These are phyloP conservation scores for Rhinoderma darwinii DNA, from an alignment of 2,113 vertebrate genomes.

Conservation along the genomic window DNA sequence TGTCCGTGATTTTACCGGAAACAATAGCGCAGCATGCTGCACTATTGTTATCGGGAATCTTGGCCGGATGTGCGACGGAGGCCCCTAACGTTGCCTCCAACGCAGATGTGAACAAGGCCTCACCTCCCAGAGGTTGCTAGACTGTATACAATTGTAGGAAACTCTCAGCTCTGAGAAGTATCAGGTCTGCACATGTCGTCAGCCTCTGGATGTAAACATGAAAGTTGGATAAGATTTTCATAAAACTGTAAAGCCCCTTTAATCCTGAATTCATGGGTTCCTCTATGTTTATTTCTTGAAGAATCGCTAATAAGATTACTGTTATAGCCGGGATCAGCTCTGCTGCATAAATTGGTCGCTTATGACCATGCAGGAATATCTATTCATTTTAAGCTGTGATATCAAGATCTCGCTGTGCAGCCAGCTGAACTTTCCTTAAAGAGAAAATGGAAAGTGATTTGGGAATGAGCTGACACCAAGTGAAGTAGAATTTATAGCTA, in stretches of 20 bases:
- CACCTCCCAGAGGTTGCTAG: no score
- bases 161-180: no score
- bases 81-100: no score
- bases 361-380: background rate
- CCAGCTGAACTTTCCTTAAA: background rate
- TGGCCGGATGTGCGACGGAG: no score
- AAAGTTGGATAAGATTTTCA: background rate
- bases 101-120: no score
- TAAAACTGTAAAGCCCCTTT: background rate
- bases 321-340: background rate
- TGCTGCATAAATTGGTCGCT: background rate
- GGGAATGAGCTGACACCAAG: conserved; percentile 40
- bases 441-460: conserved; percentile 40
- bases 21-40: no score
- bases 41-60: no score
- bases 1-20: no score
- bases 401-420: background rate
- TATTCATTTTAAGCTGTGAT: background rate
- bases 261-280: background rate
- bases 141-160: no score
- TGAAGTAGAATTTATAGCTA: background rate
- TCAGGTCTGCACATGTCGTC: no score
- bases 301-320: background rate
- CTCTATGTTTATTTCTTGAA: background rate
- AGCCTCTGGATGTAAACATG: background rate